Conservation (phyloP, 2,888 invertebrate genomes). For the Ectropis crepuscularia region DNA sequence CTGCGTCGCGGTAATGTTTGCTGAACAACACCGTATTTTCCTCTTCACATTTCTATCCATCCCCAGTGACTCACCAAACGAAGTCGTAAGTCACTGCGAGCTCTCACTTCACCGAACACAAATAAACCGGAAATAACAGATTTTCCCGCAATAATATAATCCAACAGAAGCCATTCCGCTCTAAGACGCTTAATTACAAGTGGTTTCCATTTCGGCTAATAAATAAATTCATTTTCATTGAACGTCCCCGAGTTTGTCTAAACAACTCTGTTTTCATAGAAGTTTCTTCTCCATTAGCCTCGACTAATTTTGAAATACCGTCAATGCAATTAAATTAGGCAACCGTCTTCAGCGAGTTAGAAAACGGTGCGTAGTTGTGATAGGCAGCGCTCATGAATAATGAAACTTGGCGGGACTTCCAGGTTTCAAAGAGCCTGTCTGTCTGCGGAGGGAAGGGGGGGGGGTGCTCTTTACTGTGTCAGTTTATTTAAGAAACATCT, state of each 20-base stretch:
- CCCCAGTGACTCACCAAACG: too few species aligned
- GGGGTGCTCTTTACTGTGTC: slow-evolving; percentile 4
- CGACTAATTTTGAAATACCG: background rate
- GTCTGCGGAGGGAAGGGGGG: background rate
- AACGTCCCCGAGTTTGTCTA: slow-evolving; percentile 1
- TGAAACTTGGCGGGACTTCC: slow-evolving; percentile 6
- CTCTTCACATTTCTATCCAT: too few species aligned
- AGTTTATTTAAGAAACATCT: slow-evolving; percentile 16
- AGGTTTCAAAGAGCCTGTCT: slow-evolving; percentile 7
- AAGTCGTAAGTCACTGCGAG: too few species aligned
- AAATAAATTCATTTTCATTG: too few species aligned
- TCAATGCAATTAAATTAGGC: background rate
- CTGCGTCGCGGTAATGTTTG: too few species aligned
- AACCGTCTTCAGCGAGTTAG: slow-evolving; percentile 3
- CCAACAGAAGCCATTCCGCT: too few species aligned
- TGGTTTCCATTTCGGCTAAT: background rate
- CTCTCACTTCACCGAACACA: too few species aligned
- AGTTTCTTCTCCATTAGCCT: background rate
- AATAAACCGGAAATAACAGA: too few species aligned
- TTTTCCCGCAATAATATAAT: too few species aligned
- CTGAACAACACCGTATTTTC: too few species aligned
- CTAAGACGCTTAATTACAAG: too few species aligned
- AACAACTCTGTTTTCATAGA: background rate
- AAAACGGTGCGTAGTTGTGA: slow-evolving; percentile 10
- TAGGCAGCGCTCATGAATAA: slow-evolving; percentile 11